Base-by-base conservation (phyloP, 2,888 invertebrate species). In the Eurois occulta region DNA sequence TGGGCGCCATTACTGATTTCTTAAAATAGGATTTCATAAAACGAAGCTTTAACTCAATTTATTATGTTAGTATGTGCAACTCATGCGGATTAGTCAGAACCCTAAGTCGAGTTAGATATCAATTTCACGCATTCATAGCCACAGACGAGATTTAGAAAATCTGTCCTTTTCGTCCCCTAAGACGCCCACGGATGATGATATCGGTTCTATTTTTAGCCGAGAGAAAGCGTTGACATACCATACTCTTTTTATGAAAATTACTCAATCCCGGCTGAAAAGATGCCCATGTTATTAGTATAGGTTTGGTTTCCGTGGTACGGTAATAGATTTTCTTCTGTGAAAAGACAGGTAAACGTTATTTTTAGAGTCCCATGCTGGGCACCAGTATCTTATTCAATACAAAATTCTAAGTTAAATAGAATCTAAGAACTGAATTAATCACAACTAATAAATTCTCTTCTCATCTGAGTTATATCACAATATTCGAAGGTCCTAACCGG, bases 171-270 rank as follows among this genome's bases (percentile, higher is more conserved):
- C 38, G 60, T n/a, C 11, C 65, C 13, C 41, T 62, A 46, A 43
- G 52, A 73, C 60, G n/a, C 80, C 69, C 41, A 84, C 73, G 60
- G 8, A 66, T 41, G 24, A 78, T 69, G 35, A 62, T 28, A 41
- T 70, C 41, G 28, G 28, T 55, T 81, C 74, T 81, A 81, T 81
- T 81, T 81, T 80, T 80, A 81, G 74, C 62, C 21, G 21, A 62
- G 52, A 35, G 16, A 79, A 70, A 60, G 41, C 60, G 62, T 73
- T 38, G 8, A 64, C 24, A 46, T 46, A 48, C 41, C 13, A 10
- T 55, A 32, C 18, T 8, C 35, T 77, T 13, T 7, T 67, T 43
- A 52, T 60, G 60, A 73, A 41, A 69, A 69, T 79, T 69, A 81
- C 69, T 65, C 38, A 35, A 55, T 73, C 5, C 28, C 21, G 38